Base-by-base conservation (phyloP, 2,888 invertebrate species). In the Argyra leucocephala region DNA sequence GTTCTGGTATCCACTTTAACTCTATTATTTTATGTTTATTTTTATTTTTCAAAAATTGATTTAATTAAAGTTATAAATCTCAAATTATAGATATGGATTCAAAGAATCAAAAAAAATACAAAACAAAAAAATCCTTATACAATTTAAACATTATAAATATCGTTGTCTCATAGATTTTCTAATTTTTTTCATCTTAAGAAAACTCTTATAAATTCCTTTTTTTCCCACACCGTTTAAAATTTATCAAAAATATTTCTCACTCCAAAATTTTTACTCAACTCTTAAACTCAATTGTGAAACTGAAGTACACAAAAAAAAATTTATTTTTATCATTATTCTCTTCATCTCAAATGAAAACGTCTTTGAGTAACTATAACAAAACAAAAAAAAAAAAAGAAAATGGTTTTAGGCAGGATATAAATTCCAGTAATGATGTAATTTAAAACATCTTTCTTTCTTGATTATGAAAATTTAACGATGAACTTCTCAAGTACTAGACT, bases 401-500 rank as follows among this genome's bases (percentile, higher is more conserved):
- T 18, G 15, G 48, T 48, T 48, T 48, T 48, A 18, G 48, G 18
- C 48, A n/a, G 48, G 5, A 9, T 37, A 10, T 37, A n/a, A n/a
- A 1, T 18, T 48, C 48, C 18, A 2, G 48, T 48, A 48, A 48
- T 48, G 48, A 18, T 48, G 18, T 48, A 48, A 48, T 48, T 48
- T 48, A 48, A 48, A 48, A 48, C 48, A 5, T 5, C 48, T 31
- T 31, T 31, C 31, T n/a, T n/a, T n/a, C n/a, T 31, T 48, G 48
- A 48, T 6, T 48, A 48, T 48, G 18, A 48, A 18, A 18, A 48
- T 48, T n/a, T n/a, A 18, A 15, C 15, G 31, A 48, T 48, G 48
- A 48, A 48, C 48, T 48, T 48, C 48, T 48, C 48, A 18, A 48
- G 48, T 48, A 48, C 37, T n/a, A n/a, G n/a, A n/a, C n/a, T n/a